A percentile compares a stretch with the other conserved stretches of the same genome.
Evolutionary conservation across 2,797 vertebrate species (phyloP).

Genomic region (Pseudopleuronectes americanus): DNA sequence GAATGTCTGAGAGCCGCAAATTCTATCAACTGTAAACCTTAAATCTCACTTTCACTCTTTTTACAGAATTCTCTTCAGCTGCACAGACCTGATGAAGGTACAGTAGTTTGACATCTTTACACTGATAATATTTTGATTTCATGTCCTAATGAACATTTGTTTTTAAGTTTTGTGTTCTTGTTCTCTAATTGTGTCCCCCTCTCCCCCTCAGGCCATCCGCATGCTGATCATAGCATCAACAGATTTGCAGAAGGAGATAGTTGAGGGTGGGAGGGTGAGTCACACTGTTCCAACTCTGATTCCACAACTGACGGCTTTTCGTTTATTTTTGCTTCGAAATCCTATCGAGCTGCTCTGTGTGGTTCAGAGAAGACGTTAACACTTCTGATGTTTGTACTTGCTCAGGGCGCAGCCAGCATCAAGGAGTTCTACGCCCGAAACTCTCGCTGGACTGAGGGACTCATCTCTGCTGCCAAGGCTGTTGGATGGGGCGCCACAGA

Average conservation of each 20-base stretch:
- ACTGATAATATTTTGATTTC: neutral
- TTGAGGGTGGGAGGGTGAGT: slow-evolving; percentile 93
- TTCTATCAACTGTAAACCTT: neutral
- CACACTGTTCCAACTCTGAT: slow-evolving; percentile 28
- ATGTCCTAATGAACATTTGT: slow-evolving; percentile 6
- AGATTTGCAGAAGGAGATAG: slow-evolving; percentile 96
- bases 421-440: slow-evolving; percentile 98
- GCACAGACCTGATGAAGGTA: slow-evolving; percentile 98
- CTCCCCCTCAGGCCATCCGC: slow-evolving; percentile 88
- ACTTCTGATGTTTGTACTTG: slow-evolving; percentile 22
- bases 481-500: slow-evolving; percentile 98
- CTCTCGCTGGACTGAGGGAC: slow-evolving; percentile 97
- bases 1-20: too few relatives aligned
- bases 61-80: slow-evolving; percentile 92
- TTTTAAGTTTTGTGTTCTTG: slow-evolving; percentile 1
- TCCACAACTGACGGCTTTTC: slow-evolving; percentile 7
- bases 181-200: neutral
- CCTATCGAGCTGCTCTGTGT: slow-evolving; percentile 3
- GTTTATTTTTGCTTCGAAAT: slow-evolving; percentile 19
- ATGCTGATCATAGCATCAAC: slow-evolving; percentile 92
- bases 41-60: neutral
- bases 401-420: slow-evolving; percentile 92
- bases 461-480: slow-evolving; percentile 97
- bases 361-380: slow-evolving; percentile 32
- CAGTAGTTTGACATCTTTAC: slow-evolving; percentile 58